Base-by-base conservation (phyloP, 2,113 vertebrate genomes). In the Lagopus muta region DNA sequence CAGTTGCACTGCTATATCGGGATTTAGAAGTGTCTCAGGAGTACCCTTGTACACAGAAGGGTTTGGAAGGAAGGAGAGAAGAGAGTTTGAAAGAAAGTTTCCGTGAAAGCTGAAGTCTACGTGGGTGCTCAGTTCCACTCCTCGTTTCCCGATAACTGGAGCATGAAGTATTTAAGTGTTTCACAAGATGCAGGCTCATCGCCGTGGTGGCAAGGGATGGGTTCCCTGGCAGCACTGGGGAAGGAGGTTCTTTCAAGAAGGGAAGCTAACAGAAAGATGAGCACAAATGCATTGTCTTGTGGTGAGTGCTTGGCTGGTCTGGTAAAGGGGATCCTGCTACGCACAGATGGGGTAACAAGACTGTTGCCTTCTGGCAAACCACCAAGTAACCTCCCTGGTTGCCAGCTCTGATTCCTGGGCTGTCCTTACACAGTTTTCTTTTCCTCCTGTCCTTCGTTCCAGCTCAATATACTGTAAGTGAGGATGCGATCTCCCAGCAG, bases 201-300 rank as follows among this genome's bases (percentile, higher is more conserved):
- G 7, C 73, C 88, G 84, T 84, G 65, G 64, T 85, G 88, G 71
- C 1, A 19, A 89, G 64, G 86, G 88, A 61, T 82, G 86, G 74
- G 47, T 94, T 92, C 84, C 40, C 20, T 65, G 71, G 45, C 84
- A 64, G 47, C 20, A 20, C 60, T 43, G 47, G 80, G 77, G 69
- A 76, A 45, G 45, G 64, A 74, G 71, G 61, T 40, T 76, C 86
- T 94, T 78, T 89, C 54, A 62, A 43, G 8, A 38, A 73, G 86
- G 84, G 88, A 91, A 95, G 69, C 66, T 86, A 88, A 45, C 50
- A 58, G 92, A 90, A 89, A 75, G 83, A 77, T 84, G 84, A 90
- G 88, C 86, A 71, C 47, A 78, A 90, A 54, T 62, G 43, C 1
- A 43, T 54, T 73, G 72, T 83, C 82, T 71, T 42, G 47, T 0